These are phyloP conservation scores for Probosciger aterrimus DNA, from an alignment of 2,113 vertebrate genomes.

Conservation along the genomic window DNA sequence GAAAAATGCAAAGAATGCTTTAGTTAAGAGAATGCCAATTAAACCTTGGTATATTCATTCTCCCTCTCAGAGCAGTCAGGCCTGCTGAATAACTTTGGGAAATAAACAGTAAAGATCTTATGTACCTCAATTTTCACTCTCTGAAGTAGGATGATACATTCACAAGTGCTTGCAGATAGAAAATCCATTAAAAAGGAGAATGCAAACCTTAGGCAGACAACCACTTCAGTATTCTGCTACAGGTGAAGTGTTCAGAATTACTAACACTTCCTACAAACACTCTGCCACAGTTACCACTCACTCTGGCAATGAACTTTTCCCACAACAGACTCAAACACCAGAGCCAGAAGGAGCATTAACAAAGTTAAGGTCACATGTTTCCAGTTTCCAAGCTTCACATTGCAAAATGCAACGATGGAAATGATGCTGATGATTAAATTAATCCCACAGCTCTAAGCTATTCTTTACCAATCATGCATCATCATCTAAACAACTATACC, in stretches of 20 bases:
- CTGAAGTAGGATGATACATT: not conserved
- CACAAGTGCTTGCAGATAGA: not conserved
- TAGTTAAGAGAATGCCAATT: not conserved
- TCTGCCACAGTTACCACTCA: not conserved
- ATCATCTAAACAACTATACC: not conserved
- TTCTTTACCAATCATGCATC: not conserved
- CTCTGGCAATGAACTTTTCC: not conserved
- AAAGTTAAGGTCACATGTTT: not conserved
- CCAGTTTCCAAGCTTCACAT: not conserved
- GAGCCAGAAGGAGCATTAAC: not conserved
- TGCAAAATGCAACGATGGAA: not conserved
- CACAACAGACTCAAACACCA: not conserved
- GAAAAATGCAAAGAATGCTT: not conserved
- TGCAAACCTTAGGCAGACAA: not conserved
- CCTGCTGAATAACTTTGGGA: not conserved
- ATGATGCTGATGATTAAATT: constrained; percentile 4
- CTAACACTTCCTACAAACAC: not conserved
- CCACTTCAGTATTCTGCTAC: not conserved
- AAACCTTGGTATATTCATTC: not conserved
- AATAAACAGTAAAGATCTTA: not conserved
- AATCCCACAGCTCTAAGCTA: not conserved
- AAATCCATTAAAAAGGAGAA: not conserved
- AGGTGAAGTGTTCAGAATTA: not conserved
- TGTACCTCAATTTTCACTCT: not conserved
- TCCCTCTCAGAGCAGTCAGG: not conserved